Evolutionary conservation across 2,888 invertebrate genomes (phyloP).

Genomic region (Aproaerema taeniolella): DNA sequence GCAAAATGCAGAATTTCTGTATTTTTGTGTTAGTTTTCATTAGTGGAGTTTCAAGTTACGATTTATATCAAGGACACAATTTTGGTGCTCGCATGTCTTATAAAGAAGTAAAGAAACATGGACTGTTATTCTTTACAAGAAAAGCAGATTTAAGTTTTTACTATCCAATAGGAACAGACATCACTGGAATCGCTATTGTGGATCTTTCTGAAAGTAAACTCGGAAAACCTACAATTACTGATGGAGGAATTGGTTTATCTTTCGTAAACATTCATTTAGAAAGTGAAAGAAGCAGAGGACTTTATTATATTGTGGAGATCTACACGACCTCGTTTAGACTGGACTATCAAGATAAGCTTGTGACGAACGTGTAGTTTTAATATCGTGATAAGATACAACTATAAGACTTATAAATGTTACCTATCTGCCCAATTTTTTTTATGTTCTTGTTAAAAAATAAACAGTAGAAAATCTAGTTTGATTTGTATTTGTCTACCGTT

Average conservation of each 20-base stretch:
- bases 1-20: not conserved
- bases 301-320: conserved; percentile 32
- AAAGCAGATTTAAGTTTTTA: conserved; percentile 25
- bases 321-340: conserved; percentile 21
- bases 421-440: too few species aligned
- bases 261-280: conserved; percentile 30
- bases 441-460: too few species aligned
- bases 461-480: too few species aligned
- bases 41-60: conserved; percentile 6
- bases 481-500: too few species aligned
- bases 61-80: conserved; percentile 28
- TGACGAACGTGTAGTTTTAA: too few species aligned
- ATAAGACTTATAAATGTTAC: too few species aligned
- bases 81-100: conserved; percentile 43
- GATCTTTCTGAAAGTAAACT: conserved; percentile 34
- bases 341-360: too few species aligned
- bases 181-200: conserved; percentile 38
- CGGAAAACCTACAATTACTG: conserved; percentile 24
- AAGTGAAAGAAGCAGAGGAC: conserved; percentile 34
- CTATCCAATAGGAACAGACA: conserved; percentile 36
- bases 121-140: conserved; percentile 36
- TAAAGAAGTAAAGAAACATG: conserved; percentile 38
- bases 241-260: conserved; percentile 32
- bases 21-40: not conserved
- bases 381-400: too few species aligned